Conservation (phyloP, 30 jellyfish, hydroid and myxozoan species). For the Hydra vulgaris region DNA sequence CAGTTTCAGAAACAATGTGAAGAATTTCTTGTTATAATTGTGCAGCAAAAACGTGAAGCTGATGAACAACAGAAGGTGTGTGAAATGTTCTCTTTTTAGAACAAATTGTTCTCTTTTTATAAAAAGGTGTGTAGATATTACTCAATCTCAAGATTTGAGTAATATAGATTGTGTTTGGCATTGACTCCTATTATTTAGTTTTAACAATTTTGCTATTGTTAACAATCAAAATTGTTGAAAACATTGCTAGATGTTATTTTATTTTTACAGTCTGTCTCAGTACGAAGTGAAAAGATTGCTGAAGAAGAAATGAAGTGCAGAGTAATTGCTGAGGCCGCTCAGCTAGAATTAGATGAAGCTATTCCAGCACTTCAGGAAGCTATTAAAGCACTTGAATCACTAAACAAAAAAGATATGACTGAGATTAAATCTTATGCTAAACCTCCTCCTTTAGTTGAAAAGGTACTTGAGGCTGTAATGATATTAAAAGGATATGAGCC, state of each 20-base stretch:
- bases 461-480: conserved; percentile 96
- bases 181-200: too few species aligned
- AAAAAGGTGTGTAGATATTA: too few species aligned
- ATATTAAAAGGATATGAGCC: conserved; percentile 66
- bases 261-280: conserved; percentile 60
- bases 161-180: too few species aligned
- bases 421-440: conserved; percentile 85
- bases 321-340: conserved; percentile 88
- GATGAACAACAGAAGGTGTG: conserved; percentile 92
- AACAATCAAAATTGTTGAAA: too few species aligned
- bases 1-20: conserved; percentile 93
- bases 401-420: conserved; percentile 88
- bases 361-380: conserved; percentile 94
- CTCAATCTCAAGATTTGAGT: too few species aligned
- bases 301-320: conserved; percentile 89
- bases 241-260: too few species aligned
- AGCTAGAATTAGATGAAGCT: conserved; percentile 83
- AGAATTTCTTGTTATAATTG: conserved; percentile 83
- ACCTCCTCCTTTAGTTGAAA: conserved; percentile 95
- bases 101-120: too few species aligned
- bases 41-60: conserved; percentile 93
- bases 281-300: conserved; percentile 74
- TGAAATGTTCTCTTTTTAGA: neutral
- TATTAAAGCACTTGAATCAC: conserved; percentile 71
- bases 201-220: too few species aligned